Conservation (phyloP, 2,888 invertebrate genomes). For the Brachynemurus nebulosus region DNA sequence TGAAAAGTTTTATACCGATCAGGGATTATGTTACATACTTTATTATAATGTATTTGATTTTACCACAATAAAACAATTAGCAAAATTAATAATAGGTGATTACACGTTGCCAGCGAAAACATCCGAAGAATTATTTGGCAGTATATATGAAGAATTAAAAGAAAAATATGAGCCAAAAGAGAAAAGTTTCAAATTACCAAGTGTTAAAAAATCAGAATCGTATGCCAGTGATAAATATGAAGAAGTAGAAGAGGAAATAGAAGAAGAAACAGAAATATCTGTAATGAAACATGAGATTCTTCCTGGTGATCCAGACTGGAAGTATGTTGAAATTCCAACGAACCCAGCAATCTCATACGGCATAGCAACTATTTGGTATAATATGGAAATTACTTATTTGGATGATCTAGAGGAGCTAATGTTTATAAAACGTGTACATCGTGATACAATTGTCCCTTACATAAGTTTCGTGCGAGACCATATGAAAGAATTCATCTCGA, state of each 20-base stretch:
- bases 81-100: conserved; percentile 30
- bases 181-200: not conserved
- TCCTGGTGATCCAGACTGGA: conserved; percentile 28
- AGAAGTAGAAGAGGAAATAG: too few relatives aligned
- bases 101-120: conserved; percentile 26
- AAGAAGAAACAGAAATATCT: conserved; percentile 10
- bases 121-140: conserved; percentile 31
- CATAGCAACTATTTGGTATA: conserved; percentile 33
- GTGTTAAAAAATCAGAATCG: conserved; percentile 9
- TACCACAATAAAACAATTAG: conserved; percentile 35
- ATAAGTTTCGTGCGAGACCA: conserved; percentile 37
- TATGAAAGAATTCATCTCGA: conserved; percentile 38
- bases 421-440: conserved; percentile 39
- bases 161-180: conserved; percentile 12
- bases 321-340: conserved; percentile 27
- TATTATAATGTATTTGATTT: conserved; percentile 42
- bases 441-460: conserved; percentile 42
- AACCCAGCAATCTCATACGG: conserved; percentile 23
- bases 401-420: conserved; percentile 41
- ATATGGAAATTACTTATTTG: conserved; percentile 31
- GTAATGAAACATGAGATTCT: conserved; percentile 12
- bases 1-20: conserved; percentile 42
- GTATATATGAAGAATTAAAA: conserved; percentile 10
- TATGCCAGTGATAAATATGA: conserved; percentile 13
- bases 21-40: conserved; percentile 43